phyloP scores from a whole-genome alignment of 1,140 invertebrate species.

The Pseudomyrmex gracilis region DNA sequence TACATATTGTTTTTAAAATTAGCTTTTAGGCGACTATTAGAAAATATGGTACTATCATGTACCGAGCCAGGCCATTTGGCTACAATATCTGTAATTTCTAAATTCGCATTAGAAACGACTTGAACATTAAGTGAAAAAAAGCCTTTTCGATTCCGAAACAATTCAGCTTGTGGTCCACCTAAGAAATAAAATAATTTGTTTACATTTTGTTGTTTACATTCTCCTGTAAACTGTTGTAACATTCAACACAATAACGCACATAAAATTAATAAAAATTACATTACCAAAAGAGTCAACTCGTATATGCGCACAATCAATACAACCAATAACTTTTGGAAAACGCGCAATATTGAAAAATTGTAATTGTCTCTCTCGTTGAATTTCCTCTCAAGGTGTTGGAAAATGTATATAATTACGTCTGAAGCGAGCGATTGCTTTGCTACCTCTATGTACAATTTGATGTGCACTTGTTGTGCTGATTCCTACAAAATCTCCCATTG shows the following conservation, averaged over 20 bases:
- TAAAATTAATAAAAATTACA: not conserved
- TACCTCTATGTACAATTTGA: not conserved
- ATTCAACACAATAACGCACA: not conserved
- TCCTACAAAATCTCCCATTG: constrained; percentile 4
- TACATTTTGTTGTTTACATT: too few species aligned
- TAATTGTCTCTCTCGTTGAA: not conserved
- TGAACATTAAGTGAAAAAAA: constrained; percentile 12
- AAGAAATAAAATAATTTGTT: not conserved
- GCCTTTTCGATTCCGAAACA: constrained; percentile 1
- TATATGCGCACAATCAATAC: not conserved
- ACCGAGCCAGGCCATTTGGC: constrained; percentile 6
- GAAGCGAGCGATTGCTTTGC: not conserved
- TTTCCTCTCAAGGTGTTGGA: not conserved
- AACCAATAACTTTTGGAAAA: not conserved
- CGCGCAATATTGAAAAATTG: not conserved
- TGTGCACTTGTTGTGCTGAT: constrained; percentile 9
- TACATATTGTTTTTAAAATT: not conserved
- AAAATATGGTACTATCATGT: constrained; percentile 10
- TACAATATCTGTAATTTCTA: constrained; percentile 8
- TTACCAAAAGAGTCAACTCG: constrained; percentile 8
- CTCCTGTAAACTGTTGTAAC: too few species aligned
- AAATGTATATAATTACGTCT: not conserved
- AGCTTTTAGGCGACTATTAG: not conserved
- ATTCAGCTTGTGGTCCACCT: not conserved
- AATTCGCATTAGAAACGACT: not conserved